These are phyloP conservation scores for Drosophila maculinotata DNA, from an alignment of 2,888 invertebrate genomes.

Conservation along the genomic window DNA sequence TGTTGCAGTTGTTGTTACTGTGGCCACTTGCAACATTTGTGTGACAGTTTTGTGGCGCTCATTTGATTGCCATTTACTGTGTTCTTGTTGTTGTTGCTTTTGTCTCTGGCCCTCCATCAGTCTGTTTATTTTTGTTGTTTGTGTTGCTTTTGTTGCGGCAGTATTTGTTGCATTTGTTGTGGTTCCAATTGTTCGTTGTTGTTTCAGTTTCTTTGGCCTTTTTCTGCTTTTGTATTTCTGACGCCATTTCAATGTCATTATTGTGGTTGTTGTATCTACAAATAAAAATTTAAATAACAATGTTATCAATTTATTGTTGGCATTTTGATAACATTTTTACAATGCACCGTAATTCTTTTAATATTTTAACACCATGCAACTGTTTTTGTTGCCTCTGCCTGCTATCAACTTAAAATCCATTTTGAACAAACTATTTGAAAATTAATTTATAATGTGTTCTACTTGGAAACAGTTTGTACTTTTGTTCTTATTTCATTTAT, in stretches of 20 bases:
- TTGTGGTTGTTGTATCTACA: slow-evolving; percentile 77
- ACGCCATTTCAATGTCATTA: slow-evolving; percentile 84
- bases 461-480: too few species aligned
- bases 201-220: slow-evolving; percentile 75
- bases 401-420: neutral
- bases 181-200: slow-evolving; percentile 70
- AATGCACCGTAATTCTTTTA: neutral
- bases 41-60: slow-evolving; percentile 60
- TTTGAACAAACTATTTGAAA: too few species aligned
- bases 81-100: slow-evolving; percentile 13
- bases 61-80: slow-evolving; percentile 64
- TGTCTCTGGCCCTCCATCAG: slow-evolving; percentile 55
- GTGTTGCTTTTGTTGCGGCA: slow-evolving; percentile 37
- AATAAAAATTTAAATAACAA: slow-evolving; percentile 18
- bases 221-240: slow-evolving; percentile 83
- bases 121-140: slow-evolving; percentile 58
- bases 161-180: slow-evolving; percentile 51
- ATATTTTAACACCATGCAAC: too few species aligned
- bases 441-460: neutral
- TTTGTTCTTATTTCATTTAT: slow-evolving; percentile 6
- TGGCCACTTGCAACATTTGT: slow-evolving; percentile 60
- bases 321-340: neutral
- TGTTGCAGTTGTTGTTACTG: slow-evolving; percentile 48
- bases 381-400: too few species aligned
- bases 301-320: neutral